Evolutionary conservation across 2,113 vertebrate genomes (phyloP), one percentile per base, ranked within the genome.

Genomic region (Vulpes vulpes): DNA sequence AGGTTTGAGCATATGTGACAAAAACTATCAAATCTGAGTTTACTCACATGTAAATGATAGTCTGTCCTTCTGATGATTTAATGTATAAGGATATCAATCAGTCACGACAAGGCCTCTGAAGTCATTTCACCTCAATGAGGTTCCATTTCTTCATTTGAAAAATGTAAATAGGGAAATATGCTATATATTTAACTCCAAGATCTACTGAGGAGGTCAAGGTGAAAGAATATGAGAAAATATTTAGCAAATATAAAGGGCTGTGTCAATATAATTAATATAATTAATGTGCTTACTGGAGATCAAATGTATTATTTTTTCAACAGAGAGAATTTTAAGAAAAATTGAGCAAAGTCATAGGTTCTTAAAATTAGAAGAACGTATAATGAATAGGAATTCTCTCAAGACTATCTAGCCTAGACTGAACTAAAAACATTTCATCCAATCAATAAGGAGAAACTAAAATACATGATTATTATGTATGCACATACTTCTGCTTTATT

Each of bases 11-110:
- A 93, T 49, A 91, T 78, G 55, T 43, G 93, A 76, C 65, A 83
- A 65, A 95, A 96, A 73, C 53, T 19, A 43, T 83, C 60, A 83
- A 67, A 73, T 67, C 73, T 90, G 71, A 89, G 67, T 94, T 91
- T 96, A 38, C 64, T 96, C 94, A 82, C 14, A 55, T 85, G 92
- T 84, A 23, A 55, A 97, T 95, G 91, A 97, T 86, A 88, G 79
- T 78, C 64, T 88, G 94, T 86, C 15, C 65, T 83, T 55, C 38
- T 76, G 80, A 8, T 91, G 65, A 73, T 85, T 80, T 93, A 67
- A 57, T 91, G 57, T 49, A 20, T 27, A 59, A 96, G 49, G 64
- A 49, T 55, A 89, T 74, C 69, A 90, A 20, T 94, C 78, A 85
- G 35, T 59, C 79, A 35, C 55, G 80, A 71, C 30, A 27, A n/a